Evolutionary conservation across 2,797 vertebrate species (phyloP).

Genomic region (Pygocentrus nattereri): DNA sequence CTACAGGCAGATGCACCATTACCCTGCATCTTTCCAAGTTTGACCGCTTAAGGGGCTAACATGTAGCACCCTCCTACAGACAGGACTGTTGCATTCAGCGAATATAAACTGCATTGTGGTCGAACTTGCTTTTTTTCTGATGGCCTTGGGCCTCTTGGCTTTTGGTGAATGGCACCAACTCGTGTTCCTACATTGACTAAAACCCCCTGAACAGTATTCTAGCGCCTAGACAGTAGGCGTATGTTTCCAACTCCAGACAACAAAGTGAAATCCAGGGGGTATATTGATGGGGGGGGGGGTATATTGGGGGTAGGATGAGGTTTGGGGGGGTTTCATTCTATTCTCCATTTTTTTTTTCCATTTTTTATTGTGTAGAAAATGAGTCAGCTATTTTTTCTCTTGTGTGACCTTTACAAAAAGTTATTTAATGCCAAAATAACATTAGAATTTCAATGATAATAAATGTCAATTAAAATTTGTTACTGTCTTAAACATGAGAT

Average conservation of each 20-base stretch:
- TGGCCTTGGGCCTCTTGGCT: slow-evolving; percentile 61
- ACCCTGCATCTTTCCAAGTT: slow-evolving; percentile 80
- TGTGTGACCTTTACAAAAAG: slow-evolving; percentile 50
- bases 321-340: neutral
- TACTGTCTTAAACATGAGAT: slow-evolving; percentile 3
- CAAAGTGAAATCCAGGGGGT: slow-evolving; percentile 76
- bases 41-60: slow-evolving; percentile 76
- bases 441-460: slow-evolving; percentile 41
- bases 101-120: slow-evolving; percentile 72
- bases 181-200: slow-evolving; percentile 60
- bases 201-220: slow-evolving; percentile 64
- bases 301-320: neutral
- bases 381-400: slow-evolving; percentile 60
- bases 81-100: slow-evolving; percentile 71
- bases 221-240: slow-evolving; percentile 64
- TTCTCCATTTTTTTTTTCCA: slow-evolving; percentile 16
- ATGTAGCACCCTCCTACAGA: slow-evolving; percentile 73
- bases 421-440: slow-evolving; percentile 44
- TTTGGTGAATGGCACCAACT: slow-evolving; percentile 60
- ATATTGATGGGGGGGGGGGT: slow-evolving; percentile 3
- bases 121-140: slow-evolving; percentile 65
- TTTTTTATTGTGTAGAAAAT: slow-evolving; percentile 63
- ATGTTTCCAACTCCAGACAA: slow-evolving; percentile 53
- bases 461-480: slow-evolving; percentile 37
- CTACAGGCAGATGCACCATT: slow-evolving; percentile 82